Conservation (phyloP, 2,888 invertebrate species). For the Palloptera scutellata region DNA sequence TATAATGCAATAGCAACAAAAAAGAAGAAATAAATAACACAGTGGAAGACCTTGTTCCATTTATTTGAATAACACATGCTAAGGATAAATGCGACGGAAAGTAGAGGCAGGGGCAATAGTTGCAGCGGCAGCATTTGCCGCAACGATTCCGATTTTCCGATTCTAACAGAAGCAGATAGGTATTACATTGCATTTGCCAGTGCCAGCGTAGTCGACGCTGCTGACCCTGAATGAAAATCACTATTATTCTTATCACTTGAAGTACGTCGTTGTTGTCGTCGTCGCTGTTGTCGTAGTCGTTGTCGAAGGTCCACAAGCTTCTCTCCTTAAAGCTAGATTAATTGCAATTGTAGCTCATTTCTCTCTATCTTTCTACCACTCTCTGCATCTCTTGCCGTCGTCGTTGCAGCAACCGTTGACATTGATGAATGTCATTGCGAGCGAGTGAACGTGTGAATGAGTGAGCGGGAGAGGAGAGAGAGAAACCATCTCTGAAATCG, state of each 20-base stretch:
- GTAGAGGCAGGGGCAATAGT: conserved; percentile 17
- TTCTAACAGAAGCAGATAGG: not conserved
- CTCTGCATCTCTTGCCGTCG: not conserved
- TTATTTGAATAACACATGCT: conserved; percentile 31
- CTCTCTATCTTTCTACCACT: no score
- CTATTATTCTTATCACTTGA: conserved; percentile 35
- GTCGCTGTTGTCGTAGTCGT: no score
- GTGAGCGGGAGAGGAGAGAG: no score
- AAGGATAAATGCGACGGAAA: conserved; percentile 30
- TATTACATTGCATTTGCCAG: not conserved
- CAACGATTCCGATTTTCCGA: not conserved
- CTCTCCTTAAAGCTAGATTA: conserved; percentile 17
- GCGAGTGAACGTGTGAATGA: not conserved
- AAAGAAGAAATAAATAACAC: no score
- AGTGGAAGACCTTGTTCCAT: conserved; percentile 31
- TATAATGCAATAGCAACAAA: no score
- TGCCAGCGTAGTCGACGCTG: conserved; percentile 5
- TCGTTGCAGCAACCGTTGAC: conserved; percentile 21
- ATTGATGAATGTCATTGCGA: conserved; percentile 27
- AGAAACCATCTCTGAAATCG: no score
- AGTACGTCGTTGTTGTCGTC: conserved; percentile 6
- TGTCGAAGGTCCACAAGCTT: conserved; percentile 32
- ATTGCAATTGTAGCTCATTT: not conserved
- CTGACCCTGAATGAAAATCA: conserved; percentile 30
- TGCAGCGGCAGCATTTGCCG: conserved; percentile 20